phyloP scores from a whole-genome alignment of 2,797 vertebrate species.

The Cynopterus sphinx region DNA sequence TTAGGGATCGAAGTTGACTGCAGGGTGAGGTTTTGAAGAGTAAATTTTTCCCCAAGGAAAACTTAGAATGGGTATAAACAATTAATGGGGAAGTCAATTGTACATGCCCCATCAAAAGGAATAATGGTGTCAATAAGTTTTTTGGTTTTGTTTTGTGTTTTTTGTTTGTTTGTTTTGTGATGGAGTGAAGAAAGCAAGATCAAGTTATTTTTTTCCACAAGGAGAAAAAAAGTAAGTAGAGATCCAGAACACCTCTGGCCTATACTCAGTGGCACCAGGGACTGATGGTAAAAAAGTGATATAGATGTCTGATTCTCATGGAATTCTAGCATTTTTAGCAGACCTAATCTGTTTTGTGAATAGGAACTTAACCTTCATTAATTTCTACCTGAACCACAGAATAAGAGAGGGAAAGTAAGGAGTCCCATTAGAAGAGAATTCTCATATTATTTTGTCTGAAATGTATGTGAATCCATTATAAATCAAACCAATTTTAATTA shows the following conservation, averaged over 20 bases:
- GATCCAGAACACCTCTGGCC: neutral
- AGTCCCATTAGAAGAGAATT: neutral
- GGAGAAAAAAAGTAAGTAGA: neutral
- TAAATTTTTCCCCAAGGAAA: neutral
- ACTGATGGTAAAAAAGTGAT: neutral
- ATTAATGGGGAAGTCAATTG: neutral
- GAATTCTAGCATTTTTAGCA: neutral
- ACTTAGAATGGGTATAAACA: neutral
- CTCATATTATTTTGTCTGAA: neutral
- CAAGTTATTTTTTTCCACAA: neutral
- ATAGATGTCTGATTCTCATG: neutral
- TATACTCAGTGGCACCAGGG: neutral
- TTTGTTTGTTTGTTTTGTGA: neutral
- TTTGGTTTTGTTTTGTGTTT: too few relatives aligned
- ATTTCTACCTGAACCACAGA: neutral
- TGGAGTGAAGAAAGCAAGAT: neutral
- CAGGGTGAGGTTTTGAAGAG: neutral
- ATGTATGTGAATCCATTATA: neutral
- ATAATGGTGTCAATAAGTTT: neutral
- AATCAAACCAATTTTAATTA: conserved; percentile 30
- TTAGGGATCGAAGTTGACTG: neutral
- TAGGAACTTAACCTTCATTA: neutral
- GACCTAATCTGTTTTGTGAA: neutral
- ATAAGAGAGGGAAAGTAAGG: neutral
- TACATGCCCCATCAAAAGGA: neutral